Percentiles rank a stretch among this genome's conserved stretches.
Evolutionary conservation across 2,113 vertebrate species (phyloP).

Genomic region (Ia io): DNA sequence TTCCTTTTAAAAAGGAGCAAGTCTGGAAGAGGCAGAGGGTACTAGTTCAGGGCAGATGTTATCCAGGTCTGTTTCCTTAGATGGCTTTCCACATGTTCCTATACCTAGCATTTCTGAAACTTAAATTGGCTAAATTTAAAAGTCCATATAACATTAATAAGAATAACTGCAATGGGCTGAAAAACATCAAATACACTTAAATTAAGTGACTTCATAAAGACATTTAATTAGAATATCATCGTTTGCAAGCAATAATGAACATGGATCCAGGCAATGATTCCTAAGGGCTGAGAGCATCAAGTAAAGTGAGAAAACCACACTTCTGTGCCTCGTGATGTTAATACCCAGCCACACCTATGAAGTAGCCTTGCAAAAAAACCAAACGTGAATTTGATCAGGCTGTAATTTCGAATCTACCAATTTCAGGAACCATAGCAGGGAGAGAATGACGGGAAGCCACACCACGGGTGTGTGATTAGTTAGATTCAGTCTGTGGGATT

Average conservation of each 20-base stretch:
- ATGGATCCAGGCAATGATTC: not conserved
- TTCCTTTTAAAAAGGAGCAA: not conserved
- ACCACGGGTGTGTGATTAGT: not conserved
- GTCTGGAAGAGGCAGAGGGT: slow-evolving; percentile 36
- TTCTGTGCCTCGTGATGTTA: not conserved
- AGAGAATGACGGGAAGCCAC: not conserved
- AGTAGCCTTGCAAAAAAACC: not conserved
- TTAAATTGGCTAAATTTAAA: slow-evolving; percentile 7
- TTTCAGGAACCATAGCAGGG: not conserved
- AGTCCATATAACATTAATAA: not conserved
- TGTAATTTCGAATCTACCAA: not conserved
- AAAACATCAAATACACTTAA: slow-evolving; percentile 5
- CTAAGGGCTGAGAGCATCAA: not conserved
- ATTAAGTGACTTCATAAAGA: slow-evolving; percentile 4
- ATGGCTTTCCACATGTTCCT: slow-evolving; percentile 24
- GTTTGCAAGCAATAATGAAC: slow-evolving; percentile 30
- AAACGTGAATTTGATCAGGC: not conserved
- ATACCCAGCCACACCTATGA: not conserved
- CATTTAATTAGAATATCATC: not conserved
- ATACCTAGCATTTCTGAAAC: not conserved
- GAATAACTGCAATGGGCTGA: not conserved
- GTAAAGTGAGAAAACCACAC: not conserved
- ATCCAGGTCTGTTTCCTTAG: not conserved
- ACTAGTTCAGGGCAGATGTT: not conserved
- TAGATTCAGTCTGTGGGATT: not conserved